Evolutionary conservation across 2,888 invertebrate species (phyloP).

Genomic region (Glaucopsyche alexis): DNA sequence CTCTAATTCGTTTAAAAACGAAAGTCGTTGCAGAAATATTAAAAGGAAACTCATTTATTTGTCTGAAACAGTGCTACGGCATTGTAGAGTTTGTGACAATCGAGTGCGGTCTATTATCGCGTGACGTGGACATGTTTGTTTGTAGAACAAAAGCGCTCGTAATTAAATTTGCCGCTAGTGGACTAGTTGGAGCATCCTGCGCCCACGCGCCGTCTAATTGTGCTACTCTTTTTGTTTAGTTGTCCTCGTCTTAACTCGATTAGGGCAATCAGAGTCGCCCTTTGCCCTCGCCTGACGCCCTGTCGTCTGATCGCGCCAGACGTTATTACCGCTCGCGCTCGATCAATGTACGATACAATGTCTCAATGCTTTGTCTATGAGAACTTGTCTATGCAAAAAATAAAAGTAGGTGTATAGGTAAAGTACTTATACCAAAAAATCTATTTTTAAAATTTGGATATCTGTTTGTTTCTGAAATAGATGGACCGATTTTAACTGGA

Average conservation of each 20-base stretch:
- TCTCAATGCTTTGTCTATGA: not conserved
- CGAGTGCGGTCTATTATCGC: not conserved
- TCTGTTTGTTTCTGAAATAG: too few relatives aligned
- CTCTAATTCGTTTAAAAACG: conserved; percentile 18
- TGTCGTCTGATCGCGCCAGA: conserved; percentile 47
- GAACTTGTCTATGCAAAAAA: not conserved
- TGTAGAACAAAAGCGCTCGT: conserved; percentile 44
- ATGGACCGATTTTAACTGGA: too few relatives aligned
- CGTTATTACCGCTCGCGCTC: conserved; percentile 31
- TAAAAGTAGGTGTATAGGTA: too few relatives aligned
- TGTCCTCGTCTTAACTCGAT: conserved; percentile 70
- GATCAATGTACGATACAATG: conserved; percentile 33
- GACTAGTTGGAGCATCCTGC: conserved; percentile 59
- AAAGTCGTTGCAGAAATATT: conserved; percentile 23
- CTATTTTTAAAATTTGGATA: too few relatives aligned
- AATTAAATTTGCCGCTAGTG: conserved; percentile 54
- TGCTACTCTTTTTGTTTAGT: conserved; percentile 73
- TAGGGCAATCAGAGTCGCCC: conserved; percentile 74
- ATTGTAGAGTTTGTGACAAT: not conserved
- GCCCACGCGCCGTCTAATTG: conserved; percentile 71
- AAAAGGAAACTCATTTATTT: conserved; percentile 7
- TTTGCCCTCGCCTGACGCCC: conserved; percentile 59
- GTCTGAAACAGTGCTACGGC: not conserved
- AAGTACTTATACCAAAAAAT: too few relatives aligned
- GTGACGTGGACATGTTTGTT: conserved; percentile 39